Evolutionary conservation across 2,888 invertebrate species (phyloP), one percentile per base, ranked within the genome.

Genomic region (Candidula unifasciata): DNA sequence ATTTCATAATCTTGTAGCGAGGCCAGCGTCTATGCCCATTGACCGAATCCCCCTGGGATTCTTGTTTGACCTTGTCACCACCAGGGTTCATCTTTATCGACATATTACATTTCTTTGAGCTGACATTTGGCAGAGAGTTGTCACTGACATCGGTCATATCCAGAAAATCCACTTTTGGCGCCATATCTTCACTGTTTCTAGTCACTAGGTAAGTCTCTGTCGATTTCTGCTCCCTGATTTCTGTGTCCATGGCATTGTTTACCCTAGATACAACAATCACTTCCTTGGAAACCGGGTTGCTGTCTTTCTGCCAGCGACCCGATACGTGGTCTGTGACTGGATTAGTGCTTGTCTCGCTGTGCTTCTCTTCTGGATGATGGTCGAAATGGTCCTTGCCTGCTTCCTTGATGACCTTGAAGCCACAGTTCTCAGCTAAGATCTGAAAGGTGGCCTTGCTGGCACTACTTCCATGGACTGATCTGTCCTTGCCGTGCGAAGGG

Each of bases 361-460:
- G 16, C 18, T 79, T 66, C n/a, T n/a, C 66, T 21, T 37, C 44
- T 18, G 21, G 37, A 66, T 35, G 27, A 44, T 37, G 18, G 18
- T 79, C 66, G 21, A 2, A 44, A 44, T 66, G 37, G 13, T 37
- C 35, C 60, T 27, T 24, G 44, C 37, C 57, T 3, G 71, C 82
- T 33, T 82, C 82, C 24, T 10, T n/a, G 27, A 82, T 82, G 66
- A 76, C 76, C 30, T 82, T 74, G 66, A 82, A 82, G 35, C 82
- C 82, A 57, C 82, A 82, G 74, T 76, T 82, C 74, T 76, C 82
- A 35, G 76, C 74, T 52, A 82, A 44, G 24, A 37, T 21, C 33
- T 66, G 60, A 57, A 82, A 82, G n/a, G 74, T 27, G 13, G 76
- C 3, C 27, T 13, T 21, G 13, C 2, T 1, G 30, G 13, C 33